Evolutionary conservation across 2,888 invertebrate species (phyloP).

Genomic region (Syrista parreyssii): DNA sequence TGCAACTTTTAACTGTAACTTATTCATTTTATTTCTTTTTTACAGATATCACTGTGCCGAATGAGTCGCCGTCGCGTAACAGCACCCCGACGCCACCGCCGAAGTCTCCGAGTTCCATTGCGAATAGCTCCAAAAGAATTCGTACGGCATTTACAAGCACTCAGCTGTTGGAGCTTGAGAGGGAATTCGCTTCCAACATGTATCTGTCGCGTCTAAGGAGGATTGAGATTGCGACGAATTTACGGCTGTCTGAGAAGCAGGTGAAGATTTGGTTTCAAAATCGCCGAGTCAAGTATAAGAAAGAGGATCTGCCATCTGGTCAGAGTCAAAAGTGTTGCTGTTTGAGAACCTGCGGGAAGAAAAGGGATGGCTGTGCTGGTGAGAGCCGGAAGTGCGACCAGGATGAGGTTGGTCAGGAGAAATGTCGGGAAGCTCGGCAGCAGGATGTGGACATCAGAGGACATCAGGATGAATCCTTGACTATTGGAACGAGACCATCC

Average conservation of each 20-base stretch:
- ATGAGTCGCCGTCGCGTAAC: conserved; percentile 66
- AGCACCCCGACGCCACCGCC: conserved; percentile 67
- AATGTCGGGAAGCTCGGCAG: neutral
- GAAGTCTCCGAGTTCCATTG: conserved; percentile 59
- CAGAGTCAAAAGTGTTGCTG: conserved; percentile 68
- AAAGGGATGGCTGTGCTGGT: conserved; percentile 49
- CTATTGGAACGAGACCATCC: neutral
- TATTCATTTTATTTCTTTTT: conserved; percentile 9
- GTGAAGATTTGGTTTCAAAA: conserved; percentile 97
- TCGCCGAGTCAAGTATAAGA: conserved; percentile 92
- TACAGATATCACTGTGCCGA: conserved; percentile 58
- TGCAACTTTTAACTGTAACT: neutral
- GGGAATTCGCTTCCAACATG: conserved; percentile 91
- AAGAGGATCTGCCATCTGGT: conserved; percentile 77
- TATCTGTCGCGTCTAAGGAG: conserved; percentile 88
- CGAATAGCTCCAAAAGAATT: conserved; percentile 85
- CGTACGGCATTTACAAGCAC: conserved; percentile 94
- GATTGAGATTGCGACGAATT: conserved; percentile 91
- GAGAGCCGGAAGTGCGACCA: conserved; percentile 36
- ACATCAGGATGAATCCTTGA: neutral
- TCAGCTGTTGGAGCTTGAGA: conserved; percentile 79
- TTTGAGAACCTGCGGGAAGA: conserved; percentile 66
- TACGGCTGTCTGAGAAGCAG: conserved; percentile 92
- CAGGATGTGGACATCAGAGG: neutral
- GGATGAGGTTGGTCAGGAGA: conserved; percentile 25